These are phyloP conservation scores for Apeltes quadracus DNA, from an alignment of 2,113 vertebrate genomes.

Conservation along the genomic window DNA sequence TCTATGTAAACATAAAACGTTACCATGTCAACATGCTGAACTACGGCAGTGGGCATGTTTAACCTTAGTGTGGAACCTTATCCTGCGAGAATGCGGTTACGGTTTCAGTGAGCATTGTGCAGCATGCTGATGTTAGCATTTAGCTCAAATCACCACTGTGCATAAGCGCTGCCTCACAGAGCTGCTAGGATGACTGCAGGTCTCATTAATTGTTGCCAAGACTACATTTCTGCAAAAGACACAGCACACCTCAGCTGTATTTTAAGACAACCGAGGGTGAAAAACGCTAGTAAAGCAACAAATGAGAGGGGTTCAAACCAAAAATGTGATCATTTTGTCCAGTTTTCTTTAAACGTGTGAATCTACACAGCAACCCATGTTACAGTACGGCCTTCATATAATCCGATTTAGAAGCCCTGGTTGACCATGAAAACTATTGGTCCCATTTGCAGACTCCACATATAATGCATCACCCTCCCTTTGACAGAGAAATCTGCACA, in stretches of 20 bases:
- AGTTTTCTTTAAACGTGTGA: constrained; percentile 32
- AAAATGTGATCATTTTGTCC: constrained; percentile 11
- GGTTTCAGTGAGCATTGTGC: neutral
- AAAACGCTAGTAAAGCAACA: neutral
- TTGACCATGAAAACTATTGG: constrained; percentile 30
- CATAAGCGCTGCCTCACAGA: neutral
- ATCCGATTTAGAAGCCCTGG: constrained; percentile 41
- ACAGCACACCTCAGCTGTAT: neutral
- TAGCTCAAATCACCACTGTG: neutral
- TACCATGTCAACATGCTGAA: neutral
- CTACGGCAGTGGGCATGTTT: neutral
- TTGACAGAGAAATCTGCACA: constrained; percentile 38
- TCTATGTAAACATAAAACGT: neutral
- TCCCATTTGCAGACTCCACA: constrained; percentile 33
- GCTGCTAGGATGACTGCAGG: neutral
- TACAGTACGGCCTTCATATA: constrained; percentile 37
- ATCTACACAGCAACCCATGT: constrained; percentile 24
- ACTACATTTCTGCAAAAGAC: constrained; percentile 2
- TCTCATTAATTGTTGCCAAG: neutral
- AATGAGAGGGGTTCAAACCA: neutral
- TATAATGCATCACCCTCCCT: constrained; percentile 42
- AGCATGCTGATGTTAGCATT: neutral
- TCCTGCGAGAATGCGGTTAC: neutral
- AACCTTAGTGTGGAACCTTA: neutral
- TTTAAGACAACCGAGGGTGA: neutral